phyloP scores from a whole-genome alignment of 2,888 invertebrate genomes.

The Philereme transversata region DNA sequence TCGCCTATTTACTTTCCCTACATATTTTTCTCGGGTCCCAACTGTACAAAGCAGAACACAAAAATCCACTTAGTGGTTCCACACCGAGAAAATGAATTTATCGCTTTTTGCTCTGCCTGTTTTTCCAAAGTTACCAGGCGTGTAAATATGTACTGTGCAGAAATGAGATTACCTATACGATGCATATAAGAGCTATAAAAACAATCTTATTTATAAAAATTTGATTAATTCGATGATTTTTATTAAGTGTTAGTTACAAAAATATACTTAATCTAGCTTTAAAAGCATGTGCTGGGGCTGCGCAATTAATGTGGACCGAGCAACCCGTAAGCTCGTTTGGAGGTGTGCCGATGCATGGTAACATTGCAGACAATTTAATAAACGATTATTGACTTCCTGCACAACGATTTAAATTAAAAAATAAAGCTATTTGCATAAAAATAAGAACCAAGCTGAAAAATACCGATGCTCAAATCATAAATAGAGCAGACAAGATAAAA shows the following conservation, averaged over 20 bases:
- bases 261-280: not conserved
- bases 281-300: not conserved
- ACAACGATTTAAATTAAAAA: not conserved
- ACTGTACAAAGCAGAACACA: slow-evolving; percentile 14
- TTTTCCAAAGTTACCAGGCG: slow-evolving; percentile 10
- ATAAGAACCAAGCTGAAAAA: no score
- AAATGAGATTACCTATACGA: slow-evolving; percentile 6
- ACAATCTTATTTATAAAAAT: not conserved
- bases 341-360: slow-evolving; percentile 14
- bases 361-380: not conserved
- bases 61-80: slow-evolving; percentile 24
- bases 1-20: not conserved
- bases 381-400: not conserved
- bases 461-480: not conserved
- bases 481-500: not conserved
- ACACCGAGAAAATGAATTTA: slow-evolving; percentile 21
- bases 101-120: slow-evolving; percentile 14
- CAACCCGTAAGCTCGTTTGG: not conserved
- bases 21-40: slow-evolving; percentile 1
- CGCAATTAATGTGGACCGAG: slow-evolving; percentile 23
- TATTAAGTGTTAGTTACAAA: not conserved
- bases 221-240: no score
- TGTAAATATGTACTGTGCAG: slow-evolving; percentile 5
- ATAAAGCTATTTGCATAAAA: no score
- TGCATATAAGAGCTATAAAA: not conserved